Percentiles rank a stretch among this genome's conserved stretches.
phyloP scores from a whole-genome alignment of 2,797 vertebrate genomes.

The Taenioides sp. region DNA sequence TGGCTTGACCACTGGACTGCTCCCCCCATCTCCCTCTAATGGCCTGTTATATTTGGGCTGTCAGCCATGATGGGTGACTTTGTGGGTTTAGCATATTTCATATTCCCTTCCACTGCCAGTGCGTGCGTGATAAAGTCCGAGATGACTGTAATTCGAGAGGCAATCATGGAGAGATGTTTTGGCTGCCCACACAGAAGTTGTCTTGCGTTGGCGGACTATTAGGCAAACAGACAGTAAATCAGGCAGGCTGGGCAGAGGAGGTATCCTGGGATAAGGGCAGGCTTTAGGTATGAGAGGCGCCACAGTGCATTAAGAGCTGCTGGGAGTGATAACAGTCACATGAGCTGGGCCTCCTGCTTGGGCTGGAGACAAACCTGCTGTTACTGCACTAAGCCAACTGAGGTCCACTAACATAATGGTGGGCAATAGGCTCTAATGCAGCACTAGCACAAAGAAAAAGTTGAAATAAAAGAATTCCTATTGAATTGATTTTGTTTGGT shows the following conservation, averaged over 20 bases:
- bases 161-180: constrained; percentile 16
- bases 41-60: constrained; percentile 36
- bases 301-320: constrained; percentile 47
- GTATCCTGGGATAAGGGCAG: constrained; percentile 33
- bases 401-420: constrained; percentile 10
- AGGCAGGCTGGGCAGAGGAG: constrained; percentile 39
- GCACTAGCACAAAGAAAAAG: background rate
- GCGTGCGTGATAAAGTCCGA: constrained; percentile 20
- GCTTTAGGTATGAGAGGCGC: constrained; percentile 35
- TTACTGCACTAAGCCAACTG: constrained; percentile 37
- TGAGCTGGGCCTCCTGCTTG: constrained; percentile 36
- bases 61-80: constrained; percentile 36
- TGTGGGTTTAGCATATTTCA: constrained; percentile 17
- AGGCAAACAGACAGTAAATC: constrained; percentile 20
- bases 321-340: constrained; percentile 55
- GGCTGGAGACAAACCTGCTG: constrained; percentile 44
- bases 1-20: constrained; percentile 54
- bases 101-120: background rate
- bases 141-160: constrained; percentile 22
- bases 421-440: background rate
- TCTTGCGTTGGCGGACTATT: constrained; percentile 29
- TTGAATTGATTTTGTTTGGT: background rate
- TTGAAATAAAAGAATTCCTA: background rate
- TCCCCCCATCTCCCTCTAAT: constrained; percentile 35
- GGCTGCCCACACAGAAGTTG: constrained; percentile 14